Conservation (phyloP, 2,888 invertebrate species). For the Cosmia pyralina region DNA sequence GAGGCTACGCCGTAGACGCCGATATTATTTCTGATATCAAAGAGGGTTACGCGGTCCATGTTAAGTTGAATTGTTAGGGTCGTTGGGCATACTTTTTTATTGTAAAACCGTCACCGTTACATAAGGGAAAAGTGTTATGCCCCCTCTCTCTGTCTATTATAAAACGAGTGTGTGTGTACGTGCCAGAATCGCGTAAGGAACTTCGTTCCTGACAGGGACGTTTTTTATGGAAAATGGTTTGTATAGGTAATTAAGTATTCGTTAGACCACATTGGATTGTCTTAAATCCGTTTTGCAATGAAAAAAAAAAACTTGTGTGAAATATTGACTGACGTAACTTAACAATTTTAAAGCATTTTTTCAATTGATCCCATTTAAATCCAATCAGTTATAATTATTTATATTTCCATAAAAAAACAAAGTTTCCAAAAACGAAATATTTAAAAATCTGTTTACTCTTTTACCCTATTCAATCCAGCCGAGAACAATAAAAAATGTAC, state of each 20-base stretch:
- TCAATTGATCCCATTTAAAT: background rate
- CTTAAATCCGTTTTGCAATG: background rate
- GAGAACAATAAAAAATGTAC: background rate
- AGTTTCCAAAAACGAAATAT: background rate
- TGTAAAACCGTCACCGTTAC: no score
- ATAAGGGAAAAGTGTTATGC: no score
- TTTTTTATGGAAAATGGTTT: background rate
- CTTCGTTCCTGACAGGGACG: no score
- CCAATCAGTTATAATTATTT: background rate
- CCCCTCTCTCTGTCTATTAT: no score
- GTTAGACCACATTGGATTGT: background rate
- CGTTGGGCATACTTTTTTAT: background rate
- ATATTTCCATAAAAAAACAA: background rate
- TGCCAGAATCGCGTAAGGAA: no score
- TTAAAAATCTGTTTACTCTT: background rate
- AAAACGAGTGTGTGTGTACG: no score
- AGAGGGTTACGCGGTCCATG: background rate
- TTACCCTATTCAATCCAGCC: background rate
- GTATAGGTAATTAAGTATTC: background rate
- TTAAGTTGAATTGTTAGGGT: slow-evolving; percentile 4
- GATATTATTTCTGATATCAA: slow-evolving; percentile 42
- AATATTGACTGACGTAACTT: background rate
- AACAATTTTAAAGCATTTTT: background rate
- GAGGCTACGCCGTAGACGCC: slow-evolving; percentile 45
- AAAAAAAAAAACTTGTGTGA: background rate